Percentiles rank a stretch among this genome's conserved stretches.
Conservation (phyloP, 2,888 invertebrate species). For the Mantis religiosa region DNA sequence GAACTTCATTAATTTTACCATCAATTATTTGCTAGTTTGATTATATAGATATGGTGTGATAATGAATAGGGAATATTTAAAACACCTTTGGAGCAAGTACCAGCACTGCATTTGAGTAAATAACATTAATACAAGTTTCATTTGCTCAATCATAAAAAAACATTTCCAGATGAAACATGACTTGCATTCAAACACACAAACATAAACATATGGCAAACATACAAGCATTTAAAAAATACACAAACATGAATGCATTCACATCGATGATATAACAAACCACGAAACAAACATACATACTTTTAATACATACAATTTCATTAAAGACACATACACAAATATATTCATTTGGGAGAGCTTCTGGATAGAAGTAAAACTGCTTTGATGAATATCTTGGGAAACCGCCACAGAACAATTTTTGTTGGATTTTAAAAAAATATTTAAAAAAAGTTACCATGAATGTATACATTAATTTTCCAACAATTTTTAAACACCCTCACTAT, state of each 20-base stretch:
- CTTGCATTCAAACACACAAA: conserved; percentile 21
- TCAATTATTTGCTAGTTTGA: not conserved
- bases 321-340: conserved; percentile 23
- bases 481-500: conserved; percentile 27
- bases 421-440: conserved; percentile 29
- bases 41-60: not conserved
- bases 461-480: conserved; percentile 31
- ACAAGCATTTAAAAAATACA: conserved; percentile 24
- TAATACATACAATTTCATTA: conserved; percentile 24
- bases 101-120: not conserved
- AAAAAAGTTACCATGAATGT: conserved; percentile 31
- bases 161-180: conserved; percentile 2
- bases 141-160: not conserved
- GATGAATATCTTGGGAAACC: conserved; percentile 33
- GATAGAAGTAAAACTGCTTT: conserved; percentile 30
- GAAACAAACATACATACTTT: conserved; percentile 26
- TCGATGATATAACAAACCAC: conserved; percentile 15
- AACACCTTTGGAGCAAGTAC: not conserved
- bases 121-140: not conserved
- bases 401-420: conserved; percentile 31
- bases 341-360: not conserved
- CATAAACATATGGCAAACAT: conserved; percentile 19
- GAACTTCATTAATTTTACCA: not conserved
- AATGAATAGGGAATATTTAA: too few relatives aligned
- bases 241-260: conserved; percentile 24